phyloP scores from a whole-genome alignment of 1,140 invertebrate species.

The Cherax quadricarinatus region DNA sequence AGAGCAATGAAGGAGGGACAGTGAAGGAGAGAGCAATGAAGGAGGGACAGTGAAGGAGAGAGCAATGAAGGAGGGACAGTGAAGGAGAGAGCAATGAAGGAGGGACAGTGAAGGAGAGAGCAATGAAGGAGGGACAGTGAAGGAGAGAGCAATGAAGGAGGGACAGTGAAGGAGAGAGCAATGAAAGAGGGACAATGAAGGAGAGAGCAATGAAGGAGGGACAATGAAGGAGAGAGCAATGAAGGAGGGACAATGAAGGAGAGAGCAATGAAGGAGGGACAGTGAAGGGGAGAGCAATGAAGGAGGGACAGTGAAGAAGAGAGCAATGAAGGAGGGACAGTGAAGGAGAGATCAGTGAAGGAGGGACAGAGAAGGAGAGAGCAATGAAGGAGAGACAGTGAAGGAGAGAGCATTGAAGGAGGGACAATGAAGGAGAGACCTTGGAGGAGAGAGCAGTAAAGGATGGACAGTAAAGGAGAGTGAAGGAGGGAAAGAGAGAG shows the following conservation, averaged over 20 bases:
- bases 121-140: not conserved
- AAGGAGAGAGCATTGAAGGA: no score
- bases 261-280: slow-evolving; percentile 1
- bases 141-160: slow-evolving; percentile 17
- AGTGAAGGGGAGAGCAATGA: not conserved
- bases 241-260: not conserved
- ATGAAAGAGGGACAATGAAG: not conserved
- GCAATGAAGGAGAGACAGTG: not conserved
- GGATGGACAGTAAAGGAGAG: not conserved
- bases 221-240: no score
- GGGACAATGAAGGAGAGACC: not conserved
- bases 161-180: not conserved
- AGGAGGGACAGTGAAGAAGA: not conserved
- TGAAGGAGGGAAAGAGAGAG: not conserved
- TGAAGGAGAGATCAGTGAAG: slow-evolving; percentile 13
- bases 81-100: not conserved
- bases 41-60: not conserved
- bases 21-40: no score
- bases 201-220: no score
- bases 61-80: not conserved
- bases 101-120: not conserved
- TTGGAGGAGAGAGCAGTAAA: no score
- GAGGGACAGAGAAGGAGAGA: not conserved
- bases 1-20: not conserved
- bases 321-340: no score